These are phyloP conservation scores for Acanthopleura granulata DNA, from an alignment of 2,888 invertebrate genomes.

Conservation along the genomic window DNA sequence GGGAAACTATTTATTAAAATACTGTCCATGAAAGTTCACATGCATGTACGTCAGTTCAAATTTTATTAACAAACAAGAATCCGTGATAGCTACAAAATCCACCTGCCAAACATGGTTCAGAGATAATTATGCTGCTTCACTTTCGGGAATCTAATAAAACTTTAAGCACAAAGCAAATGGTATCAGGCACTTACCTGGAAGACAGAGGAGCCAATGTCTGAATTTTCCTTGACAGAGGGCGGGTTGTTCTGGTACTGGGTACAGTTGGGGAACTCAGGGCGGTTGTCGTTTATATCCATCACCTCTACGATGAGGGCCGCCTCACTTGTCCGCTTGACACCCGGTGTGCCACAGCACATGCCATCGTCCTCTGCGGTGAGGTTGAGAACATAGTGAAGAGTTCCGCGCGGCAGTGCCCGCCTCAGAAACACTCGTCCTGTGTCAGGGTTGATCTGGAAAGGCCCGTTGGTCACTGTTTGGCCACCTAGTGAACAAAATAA, in stretches of 20 bases:
- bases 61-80: too few species aligned
- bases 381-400: slow-evolving; percentile 86
- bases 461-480: slow-evolving; percentile 30
- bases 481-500: neutral
- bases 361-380: slow-evolving; percentile 98
- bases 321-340: slow-evolving; percentile 88
- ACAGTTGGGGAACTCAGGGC: slow-evolving; percentile 95
- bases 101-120: too few species aligned
- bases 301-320: slow-evolving; percentile 97
- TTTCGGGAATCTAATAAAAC: neutral
- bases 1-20: too few species aligned
- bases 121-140: too few species aligned
- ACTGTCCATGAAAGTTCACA: too few species aligned
- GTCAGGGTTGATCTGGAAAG: slow-evolving; percentile 63
- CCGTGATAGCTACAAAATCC: too few species aligned
- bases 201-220: slow-evolving; percentile 42
- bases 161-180: neutral
- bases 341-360: slow-evolving; percentile 89
- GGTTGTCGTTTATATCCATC: slow-evolving; percentile 97
- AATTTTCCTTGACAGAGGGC: slow-evolving; percentile 47
- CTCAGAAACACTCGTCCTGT: slow-evolving; percentile 65
- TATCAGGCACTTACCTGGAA: slow-evolving; percentile 40
- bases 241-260: slow-evolving; percentile 86
- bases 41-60: too few species aligned
- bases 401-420: slow-evolving; percentile 48